These are phyloP conservation scores for Poecilia picta DNA, from an alignment of 2,797 vertebrate species.

Conservation along the genomic window DNA sequence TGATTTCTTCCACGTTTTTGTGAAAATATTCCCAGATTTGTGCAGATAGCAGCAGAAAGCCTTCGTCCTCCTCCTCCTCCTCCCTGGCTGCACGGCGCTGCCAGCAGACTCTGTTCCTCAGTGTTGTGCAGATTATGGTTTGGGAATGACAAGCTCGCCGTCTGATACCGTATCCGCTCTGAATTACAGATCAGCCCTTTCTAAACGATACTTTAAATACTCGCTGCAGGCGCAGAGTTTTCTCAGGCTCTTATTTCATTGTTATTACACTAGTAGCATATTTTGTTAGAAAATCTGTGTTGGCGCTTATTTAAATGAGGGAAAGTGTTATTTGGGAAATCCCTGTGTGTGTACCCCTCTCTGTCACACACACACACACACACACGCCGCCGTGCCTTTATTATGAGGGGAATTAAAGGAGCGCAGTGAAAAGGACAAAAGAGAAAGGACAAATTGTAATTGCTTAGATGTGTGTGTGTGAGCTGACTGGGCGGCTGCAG, in stretches of 20 bases:
- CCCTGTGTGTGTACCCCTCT: slow-evolving; percentile 37
- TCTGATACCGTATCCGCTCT: slow-evolving; percentile 81
- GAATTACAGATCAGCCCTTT: slow-evolving; percentile 82
- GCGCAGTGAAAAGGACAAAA: slow-evolving; percentile 68
- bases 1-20: slow-evolving; percentile 11
- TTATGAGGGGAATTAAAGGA: slow-evolving; percentile 69
- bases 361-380: slow-evolving; percentile 27
- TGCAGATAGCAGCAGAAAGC: slow-evolving; percentile 48
- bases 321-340: slow-evolving; percentile 74
- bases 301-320: slow-evolving; percentile 80
- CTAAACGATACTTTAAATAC: slow-evolving; percentile 81
- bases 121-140: slow-evolving; percentile 75
- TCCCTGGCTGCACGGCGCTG: slow-evolving; percentile 56
- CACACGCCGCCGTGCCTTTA: slow-evolving; percentile 28
- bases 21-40: slow-evolving; percentile 31
- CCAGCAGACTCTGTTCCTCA: slow-evolving; percentile 75
- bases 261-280: slow-evolving; percentile 76
- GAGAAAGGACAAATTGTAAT: slow-evolving; percentile 77
- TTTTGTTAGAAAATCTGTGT: slow-evolving; percentile 76
- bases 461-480: slow-evolving; percentile 69
- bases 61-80: not conserved
- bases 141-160: slow-evolving; percentile 77
- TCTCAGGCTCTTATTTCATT: slow-evolving; percentile 78
- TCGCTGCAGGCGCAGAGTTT: slow-evolving; percentile 77
- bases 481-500: slow-evolving; percentile 46